These are phyloP conservation scores for Ophioderma brevispina DNA, from an alignment of 35 echinoderm and acorn worm genomes.

Conservation along the genomic window DNA sequence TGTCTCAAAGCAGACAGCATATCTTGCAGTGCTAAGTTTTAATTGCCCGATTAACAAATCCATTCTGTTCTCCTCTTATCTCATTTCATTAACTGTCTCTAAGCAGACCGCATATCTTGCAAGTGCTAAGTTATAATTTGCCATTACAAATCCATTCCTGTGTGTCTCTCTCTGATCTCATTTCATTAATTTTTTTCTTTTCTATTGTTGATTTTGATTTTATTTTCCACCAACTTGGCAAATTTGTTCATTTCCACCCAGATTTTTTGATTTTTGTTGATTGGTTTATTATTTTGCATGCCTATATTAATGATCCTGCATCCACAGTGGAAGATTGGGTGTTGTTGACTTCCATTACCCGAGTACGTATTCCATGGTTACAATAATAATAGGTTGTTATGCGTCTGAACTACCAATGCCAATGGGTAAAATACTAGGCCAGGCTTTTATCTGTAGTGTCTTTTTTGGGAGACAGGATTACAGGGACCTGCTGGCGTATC, in stretches of 20 bases:
- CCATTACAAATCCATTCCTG: too few species aligned
- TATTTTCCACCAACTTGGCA: not conserved
- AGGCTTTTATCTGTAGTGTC: too few species aligned
- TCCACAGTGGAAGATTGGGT: constrained; percentile 43
- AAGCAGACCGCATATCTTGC: too few species aligned
- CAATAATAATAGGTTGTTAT: too few species aligned
- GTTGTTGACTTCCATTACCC: constrained; percentile 30
- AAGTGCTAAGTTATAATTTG: too few species aligned
- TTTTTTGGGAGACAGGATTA: too few species aligned
- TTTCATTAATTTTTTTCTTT: not conserved
- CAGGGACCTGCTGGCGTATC: too few species aligned
- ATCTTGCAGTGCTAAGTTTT: not conserved
- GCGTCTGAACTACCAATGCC: too few species aligned
- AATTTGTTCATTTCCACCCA: not conserved
- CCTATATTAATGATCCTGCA: constrained; percentile 42
- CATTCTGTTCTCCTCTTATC: not conserved
- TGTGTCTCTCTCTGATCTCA: too few species aligned
- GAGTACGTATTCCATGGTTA: constrained; percentile 56
- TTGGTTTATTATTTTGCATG: constrained; percentile 25
- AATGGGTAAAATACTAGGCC: too few species aligned
- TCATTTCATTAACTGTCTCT: too few species aligned
- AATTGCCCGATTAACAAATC: constrained; percentile 10
- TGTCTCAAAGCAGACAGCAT: too few species aligned
- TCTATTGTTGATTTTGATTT: constrained; percentile 12
- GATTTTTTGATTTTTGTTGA: not conserved